Base-by-base conservation (phyloP, 2,888 invertebrate species). In the Coremacera marginata region DNA sequence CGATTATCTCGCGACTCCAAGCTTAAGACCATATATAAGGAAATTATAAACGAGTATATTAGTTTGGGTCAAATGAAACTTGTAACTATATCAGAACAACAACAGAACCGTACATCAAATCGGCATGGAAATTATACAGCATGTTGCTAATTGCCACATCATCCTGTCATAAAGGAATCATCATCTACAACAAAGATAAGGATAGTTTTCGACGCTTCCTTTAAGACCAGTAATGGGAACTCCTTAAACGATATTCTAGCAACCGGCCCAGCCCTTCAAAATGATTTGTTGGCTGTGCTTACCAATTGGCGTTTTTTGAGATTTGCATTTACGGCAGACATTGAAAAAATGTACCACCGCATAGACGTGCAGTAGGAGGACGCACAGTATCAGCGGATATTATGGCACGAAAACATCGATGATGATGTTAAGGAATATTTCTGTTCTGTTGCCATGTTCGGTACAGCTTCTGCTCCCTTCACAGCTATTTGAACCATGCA, bases 351-450 rank as follows among this genome's bases (percentile, higher is more conserved):
- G 78, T 79, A 75, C 27, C 63, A 70, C 7, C 27, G 75, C 34
- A 79, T 78, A 51, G 65, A 77, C 16, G 25, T 80, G 51, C 37
- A 67, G 34, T 74, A 76, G n/a, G 65, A 68, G 34, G 78, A 80
- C 51, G 75, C 76, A 25, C 76, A 78, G 27, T 68, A 78, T 75
- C 79, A 78, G 65, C 73, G 78, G 7, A 79, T 78, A 49, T 34
- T 75, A 14, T 80, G 75, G 80, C 67, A 27, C 11, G 25, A 19
- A 25, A 34, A 25, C 55, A 8, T n/a, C 14, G 9, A n/a, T n/a
- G 68, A 71, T 22, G 49, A 70, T 5, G 5, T 71, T 14, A 63
- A 60, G 22, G 67, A 72, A 67, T 65, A 51, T n/a, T 65, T 65
- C 22, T 75, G 68, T 27, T 62, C 70, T 3, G 63, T 70, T 37